These are phyloP conservation scores for Scelioninae gen. 1 DNA, from an alignment of 2,888 invertebrate genomes.

Conservation along the genomic window DNA sequence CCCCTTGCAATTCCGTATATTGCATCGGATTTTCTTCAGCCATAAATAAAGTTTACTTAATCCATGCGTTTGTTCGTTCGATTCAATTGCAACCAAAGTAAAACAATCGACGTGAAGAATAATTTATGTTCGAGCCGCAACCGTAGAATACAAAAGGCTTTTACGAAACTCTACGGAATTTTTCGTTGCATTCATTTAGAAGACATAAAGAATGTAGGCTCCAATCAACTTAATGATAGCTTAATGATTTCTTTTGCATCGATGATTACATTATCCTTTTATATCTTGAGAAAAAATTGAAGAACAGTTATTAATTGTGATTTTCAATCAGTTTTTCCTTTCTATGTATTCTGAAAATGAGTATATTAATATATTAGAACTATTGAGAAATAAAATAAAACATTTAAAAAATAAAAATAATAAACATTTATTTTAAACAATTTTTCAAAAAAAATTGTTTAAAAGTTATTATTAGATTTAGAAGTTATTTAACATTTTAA, in stretches of 20 bases:
- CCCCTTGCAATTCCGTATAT: slow-evolving; percentile 26
- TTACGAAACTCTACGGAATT: slow-evolving; percentile 30
- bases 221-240: slow-evolving; percentile 22
- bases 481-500: background rate
- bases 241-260: slow-evolving; percentile 25
- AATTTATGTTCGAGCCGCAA: slow-evolving; percentile 34
- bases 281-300: background rate
- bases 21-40: slow-evolving; percentile 26
- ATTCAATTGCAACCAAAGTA: slow-evolving; percentile 35
- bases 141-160: slow-evolving; percentile 41
- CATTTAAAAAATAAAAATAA: too few relatives aligned
- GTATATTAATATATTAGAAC: too few relatives aligned
- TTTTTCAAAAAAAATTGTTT: too few relatives aligned
- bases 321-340: too few relatives aligned
- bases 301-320: too few relatives aligned
- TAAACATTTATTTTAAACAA: too few relatives aligned
- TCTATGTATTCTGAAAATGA: too few relatives aligned
- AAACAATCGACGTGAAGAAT: slow-evolving; percentile 47
- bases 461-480: too few relatives aligned
- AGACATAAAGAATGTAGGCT: slow-evolving; percentile 29
- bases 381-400: too few relatives aligned
- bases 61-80: slow-evolving; percentile 37
- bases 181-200: slow-evolving; percentile 16
- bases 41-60: slow-evolving; percentile 52
- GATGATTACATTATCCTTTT: slow-evolving; percentile 10